A percentile compares a stretch with the other conserved stretches of the same genome.
These are phyloP conservation scores for Chaetops frenatus DNA, from an alignment of 2,113 vertebrate species.

Conservation along the genomic window DNA sequence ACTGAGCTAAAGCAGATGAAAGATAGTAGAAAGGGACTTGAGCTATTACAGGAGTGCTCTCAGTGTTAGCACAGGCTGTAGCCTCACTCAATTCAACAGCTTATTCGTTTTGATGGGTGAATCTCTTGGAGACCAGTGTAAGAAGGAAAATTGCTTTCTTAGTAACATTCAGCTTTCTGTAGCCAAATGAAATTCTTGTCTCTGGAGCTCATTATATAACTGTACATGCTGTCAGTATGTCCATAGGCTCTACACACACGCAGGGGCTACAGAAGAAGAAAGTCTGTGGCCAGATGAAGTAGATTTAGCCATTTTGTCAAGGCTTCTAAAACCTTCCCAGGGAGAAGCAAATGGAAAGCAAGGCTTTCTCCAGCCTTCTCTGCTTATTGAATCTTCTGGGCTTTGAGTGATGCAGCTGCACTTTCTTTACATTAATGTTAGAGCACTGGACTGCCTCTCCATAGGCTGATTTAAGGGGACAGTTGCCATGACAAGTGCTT, in stretches of 20 bases:
- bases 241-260: rapidly evolving
- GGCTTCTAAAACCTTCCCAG: background rate
- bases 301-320: background rate
- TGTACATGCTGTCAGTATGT: background rate
- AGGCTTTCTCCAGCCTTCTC: background rate
- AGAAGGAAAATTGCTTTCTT: background rate
- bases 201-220: background rate
- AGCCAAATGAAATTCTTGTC: background rate
- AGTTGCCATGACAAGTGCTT: background rate
- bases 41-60: background rate
- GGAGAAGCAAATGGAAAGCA: background rate
- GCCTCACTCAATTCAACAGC: background rate
- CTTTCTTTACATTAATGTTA: background rate
- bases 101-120: background rate
- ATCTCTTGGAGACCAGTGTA: background rate
- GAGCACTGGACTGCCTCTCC: background rate
- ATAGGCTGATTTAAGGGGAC: background rate
- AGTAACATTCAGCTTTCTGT: background rate
- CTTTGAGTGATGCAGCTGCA: background rate
- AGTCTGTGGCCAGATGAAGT: background rate
- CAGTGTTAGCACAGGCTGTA: background rate
- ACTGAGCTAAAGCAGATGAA: constrained; percentile 1
- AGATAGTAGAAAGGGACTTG: background rate
- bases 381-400: background rate
- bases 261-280: background rate